Evolutionary conservation across 2,113 vertebrate genomes (phyloP).

Genomic region (Corythoichthys haematopterus): DNA sequence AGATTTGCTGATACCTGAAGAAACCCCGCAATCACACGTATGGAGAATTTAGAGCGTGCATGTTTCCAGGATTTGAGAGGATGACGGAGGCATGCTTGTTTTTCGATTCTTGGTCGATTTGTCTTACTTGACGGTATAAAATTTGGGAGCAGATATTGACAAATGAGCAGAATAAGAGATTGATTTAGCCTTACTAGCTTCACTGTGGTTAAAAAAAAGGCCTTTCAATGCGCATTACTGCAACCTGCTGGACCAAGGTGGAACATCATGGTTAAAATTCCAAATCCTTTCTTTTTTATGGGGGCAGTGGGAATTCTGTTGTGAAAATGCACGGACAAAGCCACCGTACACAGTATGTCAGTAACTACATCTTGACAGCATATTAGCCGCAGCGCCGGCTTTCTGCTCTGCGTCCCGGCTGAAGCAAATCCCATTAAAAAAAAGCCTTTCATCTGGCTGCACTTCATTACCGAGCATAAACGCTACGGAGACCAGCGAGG

Average conservation of each 20-base stretch:
- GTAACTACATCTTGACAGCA: neutral
- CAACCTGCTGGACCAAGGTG: neutral
- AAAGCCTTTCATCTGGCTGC: constrained; percentile 70
- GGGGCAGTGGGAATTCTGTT: neutral
- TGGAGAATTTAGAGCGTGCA: no score
- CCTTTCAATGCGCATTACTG: neutral
- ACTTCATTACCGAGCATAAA: constrained; percentile 73
- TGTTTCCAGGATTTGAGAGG: no score
- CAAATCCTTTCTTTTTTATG: no score
- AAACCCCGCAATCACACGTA: no score
- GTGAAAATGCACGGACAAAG: neutral
- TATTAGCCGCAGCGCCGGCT: constrained; percentile 28
- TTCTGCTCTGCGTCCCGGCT: constrained; percentile 66
- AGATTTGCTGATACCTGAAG: no score
- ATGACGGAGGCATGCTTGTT: no score
- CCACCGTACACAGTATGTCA: neutral
- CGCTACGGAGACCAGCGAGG: constrained; percentile 52
- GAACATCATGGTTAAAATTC: neutral
- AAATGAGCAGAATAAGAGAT: no score
- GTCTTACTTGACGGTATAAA: no score
- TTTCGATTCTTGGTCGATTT: no score
- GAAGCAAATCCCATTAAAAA: constrained; percentile 74
- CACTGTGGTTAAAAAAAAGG: no score
- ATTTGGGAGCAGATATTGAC: no score
- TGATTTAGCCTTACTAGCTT: no score